phyloP scores from a whole-genome alignment of 1,140 invertebrate genomes.

The Rhyacophila brunnea region DNA sequence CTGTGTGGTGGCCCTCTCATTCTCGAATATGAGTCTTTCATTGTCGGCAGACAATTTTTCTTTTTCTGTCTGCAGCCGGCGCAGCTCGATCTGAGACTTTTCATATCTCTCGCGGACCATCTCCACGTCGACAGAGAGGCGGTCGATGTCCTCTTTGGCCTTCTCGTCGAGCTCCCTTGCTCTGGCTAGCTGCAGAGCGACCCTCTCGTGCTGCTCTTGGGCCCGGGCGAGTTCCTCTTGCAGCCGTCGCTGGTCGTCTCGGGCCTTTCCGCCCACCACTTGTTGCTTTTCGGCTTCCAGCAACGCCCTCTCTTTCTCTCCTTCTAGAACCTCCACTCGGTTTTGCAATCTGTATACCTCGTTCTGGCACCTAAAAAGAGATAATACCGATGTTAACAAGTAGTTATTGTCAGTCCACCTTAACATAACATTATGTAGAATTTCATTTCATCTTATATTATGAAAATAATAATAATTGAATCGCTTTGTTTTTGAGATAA shows the following conservation, averaged over 20 bases:
- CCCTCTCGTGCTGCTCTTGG: slow-evolving; percentile 85
- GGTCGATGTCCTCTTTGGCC: slow-evolving; percentile 83
- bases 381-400: slow-evolving; percentile 1
- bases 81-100: slow-evolving; percentile 80
- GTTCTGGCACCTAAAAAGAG: slow-evolving; percentile 71
- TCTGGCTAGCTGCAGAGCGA: slow-evolving; percentile 76
- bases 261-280: slow-evolving; percentile 71
- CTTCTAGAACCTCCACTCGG: slow-evolving; percentile 80
- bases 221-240: slow-evolving; percentile 81
- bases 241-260: slow-evolving; percentile 82
- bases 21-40: slow-evolving; percentile 82
- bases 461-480: no score
- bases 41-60: slow-evolving; percentile 82
- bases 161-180: slow-evolving; percentile 90
- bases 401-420: no score
- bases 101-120: slow-evolving; percentile 88
- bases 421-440: no score
- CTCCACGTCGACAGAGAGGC: slow-evolving; percentile 73
- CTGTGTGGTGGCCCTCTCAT: slow-evolving; percentile 80
- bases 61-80: slow-evolving; percentile 78
- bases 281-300: slow-evolving; percentile 84
- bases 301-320: slow-evolving; percentile 81
- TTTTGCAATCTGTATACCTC: slow-evolving; percentile 86
- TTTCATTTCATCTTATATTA: no score
- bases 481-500: no score